Evolutionary conservation across 1,140 invertebrate genomes (phyloP), one percentile per base, ranked within the genome.

Genomic region (Drosophila albomicans): DNA sequence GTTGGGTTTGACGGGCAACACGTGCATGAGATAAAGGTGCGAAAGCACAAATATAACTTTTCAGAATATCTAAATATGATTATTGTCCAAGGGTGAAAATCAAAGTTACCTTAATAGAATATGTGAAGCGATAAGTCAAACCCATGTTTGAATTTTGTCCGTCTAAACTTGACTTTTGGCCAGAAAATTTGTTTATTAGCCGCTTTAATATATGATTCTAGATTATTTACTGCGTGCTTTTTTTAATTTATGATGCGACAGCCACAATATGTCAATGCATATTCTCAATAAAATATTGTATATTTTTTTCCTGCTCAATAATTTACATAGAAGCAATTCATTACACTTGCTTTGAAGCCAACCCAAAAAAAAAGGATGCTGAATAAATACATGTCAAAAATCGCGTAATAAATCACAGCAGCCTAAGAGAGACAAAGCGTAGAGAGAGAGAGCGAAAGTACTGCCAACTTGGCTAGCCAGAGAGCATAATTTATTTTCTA

Each of bases 401-500:
- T 89, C 77, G 74, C 72, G 68, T 75, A 88, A 88, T 88, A 88
- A 88, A 88, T 88, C 85, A 89, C 73, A 67, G 28, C 35, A 49
- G 46, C 56, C 52, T 71, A n/a, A 57, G 59, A 57, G 43, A 49
- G 35, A 38, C 35, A 38, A 38, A 10, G 10, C 6, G 35, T 10
- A 38, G 35, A 32, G 30, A 32, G 30, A 32, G 30, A 5, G 30
- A 32, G 30, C 30, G 30, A 32, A 32, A 5, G 49, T 38, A 15
- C 20, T 61, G 51, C 16, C 3, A 52, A 25, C 20, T 11, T n/a
- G 7, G 25, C 8, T 63, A 48, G 70, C 69, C 65, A 70, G 64
- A 46, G 71, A 46, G 71, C 59, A 79, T 75, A 80, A 87, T 87
- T 87, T 88, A 88, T 88, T 88, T 86, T 74, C 84, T 88, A 87